Conservation (phyloP, 1,140 invertebrate species). For the Acromyrmex heyeri region DNA sequence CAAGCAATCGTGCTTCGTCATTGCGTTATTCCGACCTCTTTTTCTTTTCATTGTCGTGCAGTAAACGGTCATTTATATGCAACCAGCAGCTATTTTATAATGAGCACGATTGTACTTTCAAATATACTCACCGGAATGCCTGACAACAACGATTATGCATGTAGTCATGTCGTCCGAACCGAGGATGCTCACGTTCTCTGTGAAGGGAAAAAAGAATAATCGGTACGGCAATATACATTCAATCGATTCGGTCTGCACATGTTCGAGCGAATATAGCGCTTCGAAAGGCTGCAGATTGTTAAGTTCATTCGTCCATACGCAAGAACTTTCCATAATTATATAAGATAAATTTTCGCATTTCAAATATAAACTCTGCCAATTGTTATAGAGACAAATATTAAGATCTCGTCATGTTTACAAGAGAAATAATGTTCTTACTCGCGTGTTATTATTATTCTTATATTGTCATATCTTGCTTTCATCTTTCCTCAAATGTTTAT, state of each 20-base stretch:
- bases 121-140: conserved; percentile 93
- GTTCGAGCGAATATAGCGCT: not conserved
- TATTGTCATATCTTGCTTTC: not conserved
- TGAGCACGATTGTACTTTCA: conserved; percentile 50
- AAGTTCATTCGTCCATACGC: not conserved
- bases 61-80: conserved; percentile 32
- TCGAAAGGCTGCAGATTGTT: not conserved
- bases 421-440: not conserved
- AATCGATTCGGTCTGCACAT: no score
- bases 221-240: not conserved
- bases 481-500: not conserved
- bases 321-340: conserved; percentile 24
- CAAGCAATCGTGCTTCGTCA: not conserved
- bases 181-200: conserved; percentile 95
- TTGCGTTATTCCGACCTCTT: conserved; percentile 23
- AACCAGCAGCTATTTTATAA: conserved; percentile 36
- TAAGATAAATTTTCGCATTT: conserved; percentile 1
- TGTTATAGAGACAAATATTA: not conserved
- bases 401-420: not conserved
- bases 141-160: conserved; percentile 95
- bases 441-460: not conserved
- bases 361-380: not conserved
- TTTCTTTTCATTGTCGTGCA: conserved; percentile 9
- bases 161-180: conserved; percentile 98
- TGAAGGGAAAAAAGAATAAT: conserved; percentile 61